phyloP scores from a whole-genome alignment of 2,888 invertebrate species.

The Drosophila prostipennis region DNA sequence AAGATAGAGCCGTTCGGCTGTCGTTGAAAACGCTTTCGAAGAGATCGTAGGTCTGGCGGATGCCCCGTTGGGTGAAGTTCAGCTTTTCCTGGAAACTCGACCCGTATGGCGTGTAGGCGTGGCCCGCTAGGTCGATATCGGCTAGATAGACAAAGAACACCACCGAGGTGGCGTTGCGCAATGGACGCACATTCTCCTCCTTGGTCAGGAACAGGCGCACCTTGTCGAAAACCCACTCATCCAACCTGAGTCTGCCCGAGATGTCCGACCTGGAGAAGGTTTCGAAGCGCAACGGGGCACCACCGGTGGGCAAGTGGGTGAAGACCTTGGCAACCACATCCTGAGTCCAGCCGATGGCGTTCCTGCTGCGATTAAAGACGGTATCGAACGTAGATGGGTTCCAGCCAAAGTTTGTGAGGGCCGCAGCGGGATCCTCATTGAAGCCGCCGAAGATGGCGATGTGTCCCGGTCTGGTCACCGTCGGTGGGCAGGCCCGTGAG shows the following conservation, averaged over 20 bases:
- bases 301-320: conserved; percentile 86
- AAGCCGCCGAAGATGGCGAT: conserved; percentile 96
- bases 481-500: conserved; percentile 95
- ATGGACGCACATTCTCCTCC: conserved; percentile 4
- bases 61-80: conserved; percentile 90
- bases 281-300: conserved; percentile 24
- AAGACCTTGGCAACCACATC: conserved; percentile 81
- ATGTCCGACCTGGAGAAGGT: conserved; percentile 4
- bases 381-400: conserved; percentile 98
- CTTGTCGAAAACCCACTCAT: neutral
- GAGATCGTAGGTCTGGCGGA: conserved; percentile 87
- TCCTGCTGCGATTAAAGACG: conserved; percentile 92
- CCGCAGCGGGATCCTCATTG: conserved; percentile 97
- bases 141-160: conserved; percentile 96
- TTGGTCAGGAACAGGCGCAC: conserved; percentile 1
- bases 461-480: conserved; percentile 98
- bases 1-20: conserved; percentile 91
- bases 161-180: conserved; percentile 15
- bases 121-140: conserved; percentile 91
- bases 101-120: conserved; percentile 91
- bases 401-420: conserved; percentile 97
- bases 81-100: conserved; percentile 91
- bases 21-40: conserved; percentile 91
- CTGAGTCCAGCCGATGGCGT: conserved; percentile 90
- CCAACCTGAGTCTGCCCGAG: neutral